phyloP scores from a whole-genome alignment of 37 sponge, comb jelly and placozoan genomes.

The Cliona cf. orientalis region DNA sequence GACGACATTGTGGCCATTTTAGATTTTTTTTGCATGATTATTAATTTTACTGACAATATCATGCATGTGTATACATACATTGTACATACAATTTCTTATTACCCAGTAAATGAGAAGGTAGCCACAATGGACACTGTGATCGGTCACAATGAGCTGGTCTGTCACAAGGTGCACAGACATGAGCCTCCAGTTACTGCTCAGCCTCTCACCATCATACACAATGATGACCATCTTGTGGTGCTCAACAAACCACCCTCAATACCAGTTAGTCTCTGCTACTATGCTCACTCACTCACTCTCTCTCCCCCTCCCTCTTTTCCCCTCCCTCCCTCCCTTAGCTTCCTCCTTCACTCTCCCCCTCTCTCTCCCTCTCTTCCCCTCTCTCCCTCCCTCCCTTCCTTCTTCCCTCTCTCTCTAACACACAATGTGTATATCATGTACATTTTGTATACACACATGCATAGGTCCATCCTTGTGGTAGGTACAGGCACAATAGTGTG shows the following conservation, averaged over 20 bases:
- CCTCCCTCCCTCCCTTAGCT: background rate
- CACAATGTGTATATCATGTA: background rate
- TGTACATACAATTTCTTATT: no score
- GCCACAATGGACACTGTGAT: slow-evolving; percentile 74
- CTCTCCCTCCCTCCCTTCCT: background rate
- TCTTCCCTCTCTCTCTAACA: background rate
- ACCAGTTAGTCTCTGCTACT: slow-evolving; percentile 57
- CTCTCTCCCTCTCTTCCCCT: background rate
- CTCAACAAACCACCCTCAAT: slow-evolving; percentile 94
- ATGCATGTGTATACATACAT: no score
- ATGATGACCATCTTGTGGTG: slow-evolving; percentile 73
- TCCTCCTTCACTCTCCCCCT: background rate
- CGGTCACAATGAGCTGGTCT: slow-evolving; percentile 73
- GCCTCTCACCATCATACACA: slow-evolving; percentile 64
- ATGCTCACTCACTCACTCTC: no score
- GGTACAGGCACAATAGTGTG: slow-evolving; percentile 90
- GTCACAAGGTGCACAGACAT: slow-evolving; percentile 87
- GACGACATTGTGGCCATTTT: no score
- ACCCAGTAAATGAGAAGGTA: slow-evolving; percentile 63
- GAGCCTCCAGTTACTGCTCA: slow-evolving; percentile 89
- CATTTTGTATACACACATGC: background rate
- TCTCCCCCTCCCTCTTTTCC: background rate
- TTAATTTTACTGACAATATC: no score
- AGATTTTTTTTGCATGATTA: no score
- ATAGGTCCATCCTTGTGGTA: slow-evolving; percentile 95